Evolutionary conservation across 2,888 invertebrate genomes (phyloP), one percentile per base, ranked within the genome.

Genomic region (Mesopsocus fuscifrons): DNA sequence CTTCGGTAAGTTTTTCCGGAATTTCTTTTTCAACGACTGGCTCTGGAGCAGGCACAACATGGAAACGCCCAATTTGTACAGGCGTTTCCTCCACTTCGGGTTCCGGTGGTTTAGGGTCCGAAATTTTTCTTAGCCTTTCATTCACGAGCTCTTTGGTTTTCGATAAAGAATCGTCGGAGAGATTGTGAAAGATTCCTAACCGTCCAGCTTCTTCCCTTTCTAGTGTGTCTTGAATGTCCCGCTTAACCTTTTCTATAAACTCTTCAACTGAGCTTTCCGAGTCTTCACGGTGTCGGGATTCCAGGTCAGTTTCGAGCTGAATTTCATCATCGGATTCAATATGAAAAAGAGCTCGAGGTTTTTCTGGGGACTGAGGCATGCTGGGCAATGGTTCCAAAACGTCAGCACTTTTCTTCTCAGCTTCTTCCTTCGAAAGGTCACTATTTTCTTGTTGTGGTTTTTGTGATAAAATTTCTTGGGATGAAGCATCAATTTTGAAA

Each of bases 301-400:
- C 38, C 21, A 38, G 13, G 18, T 38, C 38, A 18, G 13, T 18
- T 9, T 26, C 26, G 11, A 9, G 26, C 11, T 38, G 38, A 33
- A 33, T 23, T 42, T 61, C 62, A 30, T 62, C 64, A 50, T 61
- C 63, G 9, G 65, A 65, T 51, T 63, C 63, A 47, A 66, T 56
- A 45, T 59, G 59, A 49, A 67, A 66, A 44, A 65, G 51, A 8
- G 64, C 61, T 51, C 59, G 61, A 45, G 59, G 55, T 45, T 49
- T 49, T 0, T 41, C 43, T 26, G 44, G 16, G 33, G 42, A 43
- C 21, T 53, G 53, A n/a, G 52, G 50, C 17, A 53, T 54, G 17
- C 51, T 50, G 8, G 52, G 49, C 42, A 53, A 38, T 15, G 32
- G 17, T 20, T 45, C 35, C 2, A 31, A n/a, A 31, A 41, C 44